A percentile compares a stretch with the other conserved stretches of the same genome.
Evolutionary conservation across 2,888 invertebrate genomes (phyloP).

Genomic region (Anorthoa munda): DNA sequence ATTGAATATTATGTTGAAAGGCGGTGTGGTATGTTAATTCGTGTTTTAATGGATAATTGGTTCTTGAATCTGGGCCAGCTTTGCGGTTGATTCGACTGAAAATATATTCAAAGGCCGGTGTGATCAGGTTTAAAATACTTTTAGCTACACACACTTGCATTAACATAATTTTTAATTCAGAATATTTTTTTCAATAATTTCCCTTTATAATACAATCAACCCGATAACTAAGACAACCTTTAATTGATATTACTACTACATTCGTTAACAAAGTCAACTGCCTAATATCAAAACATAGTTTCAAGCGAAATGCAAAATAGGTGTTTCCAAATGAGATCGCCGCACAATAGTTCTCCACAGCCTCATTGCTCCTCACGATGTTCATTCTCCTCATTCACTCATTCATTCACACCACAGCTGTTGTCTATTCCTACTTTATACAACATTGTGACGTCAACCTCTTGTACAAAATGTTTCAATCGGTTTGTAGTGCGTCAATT

Average conservation of each 20-base stretch:
- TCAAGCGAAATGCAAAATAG: constrained; percentile 25
- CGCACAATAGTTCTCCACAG: constrained; percentile 42
- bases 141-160: not conserved
- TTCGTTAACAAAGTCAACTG: not conserved
- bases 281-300: constrained; percentile 7
- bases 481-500: constrained; percentile 35
- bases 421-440: constrained; percentile 44
- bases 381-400: constrained; percentile 54
- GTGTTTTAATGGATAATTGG: constrained; percentile 6
- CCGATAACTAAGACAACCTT: not conserved
- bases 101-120: not conserved
- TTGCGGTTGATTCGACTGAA: not conserved
- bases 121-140: not conserved
- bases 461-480: constrained; percentile 40
- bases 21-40: constrained; percentile 5
- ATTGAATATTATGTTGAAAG: constrained; percentile 7
- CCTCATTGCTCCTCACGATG: constrained; percentile 46
- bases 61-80: not conserved
- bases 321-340: constrained; percentile 17
- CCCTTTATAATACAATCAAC: constrained; percentile 4
- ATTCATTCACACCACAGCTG: constrained; percentile 44
- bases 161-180: constrained; percentile 14
- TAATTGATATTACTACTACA: not conserved
- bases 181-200: too few relatives aligned
- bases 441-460: constrained; percentile 40